A percentile compares a stretch with the other conserved stretches of the same genome.
Evolutionary conservation across 2,888 invertebrate genomes (phyloP).

Genomic region (Eupithecia abbreviata): DNA sequence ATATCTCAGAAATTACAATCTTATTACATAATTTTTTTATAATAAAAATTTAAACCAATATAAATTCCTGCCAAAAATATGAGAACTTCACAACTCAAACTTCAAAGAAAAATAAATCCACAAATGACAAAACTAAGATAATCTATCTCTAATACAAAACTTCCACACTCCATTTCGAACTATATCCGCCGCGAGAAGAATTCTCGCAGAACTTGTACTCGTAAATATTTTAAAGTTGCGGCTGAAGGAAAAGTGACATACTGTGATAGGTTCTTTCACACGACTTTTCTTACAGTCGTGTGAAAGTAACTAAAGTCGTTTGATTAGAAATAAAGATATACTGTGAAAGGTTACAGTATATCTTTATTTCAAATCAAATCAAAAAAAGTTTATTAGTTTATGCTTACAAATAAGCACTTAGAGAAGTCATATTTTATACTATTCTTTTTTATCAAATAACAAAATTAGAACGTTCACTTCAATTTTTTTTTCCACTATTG

Average conservation of each 20-base stretch:
- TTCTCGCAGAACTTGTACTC: constrained; percentile 71
- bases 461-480: too few relatives aligned
- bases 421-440: too few relatives aligned
- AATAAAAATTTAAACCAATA: neutral
- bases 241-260: constrained; percentile 77
- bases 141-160: constrained; percentile 58
- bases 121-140: constrained; percentile 45
- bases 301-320: too few relatives aligned
- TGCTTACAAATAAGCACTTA: too few relatives aligned
- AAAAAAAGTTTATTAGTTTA: too few relatives aligned
- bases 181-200: constrained; percentile 67
- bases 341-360: too few relatives aligned
- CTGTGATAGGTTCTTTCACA: constrained; percentile 59
- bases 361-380: neutral
- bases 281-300: too few relatives aligned
- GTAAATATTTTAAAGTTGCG: constrained; percentile 83
- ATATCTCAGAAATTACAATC: neutral
- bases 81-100: constrained; percentile 24
- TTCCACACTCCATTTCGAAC: constrained; percentile 69
- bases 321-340: too few relatives aligned
- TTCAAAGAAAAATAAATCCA: constrained; percentile 39
- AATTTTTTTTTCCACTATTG: too few relatives aligned
- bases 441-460: too few relatives aligned
- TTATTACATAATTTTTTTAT: neutral
- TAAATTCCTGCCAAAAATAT: constrained; percentile 15